Base-by-base conservation (phyloP, 2,888 invertebrate species). In the Uloborus plumipes region DNA sequence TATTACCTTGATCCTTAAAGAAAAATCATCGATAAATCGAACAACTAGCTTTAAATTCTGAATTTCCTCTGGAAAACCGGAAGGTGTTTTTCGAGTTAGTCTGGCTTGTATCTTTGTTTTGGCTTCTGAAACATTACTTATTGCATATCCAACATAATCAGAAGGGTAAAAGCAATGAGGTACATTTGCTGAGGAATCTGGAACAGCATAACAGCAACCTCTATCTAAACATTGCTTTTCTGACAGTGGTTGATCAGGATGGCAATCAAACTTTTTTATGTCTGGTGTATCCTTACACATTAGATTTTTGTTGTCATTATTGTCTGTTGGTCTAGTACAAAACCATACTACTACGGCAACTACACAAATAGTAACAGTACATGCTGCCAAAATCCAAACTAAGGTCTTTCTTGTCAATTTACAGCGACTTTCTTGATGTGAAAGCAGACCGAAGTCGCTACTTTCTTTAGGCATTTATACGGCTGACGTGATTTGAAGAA, bases 151-250 rank as follows among this genome's bases (percentile, higher is more conserved):
- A 13, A 18, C 16, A 61, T 82, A 84, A 53, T 84, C 66, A 4
- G 75, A 67, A 13, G 84, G 84, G 61, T 82, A 84, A 65, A 58
- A 84, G 53, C 84, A 84, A 62, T 78, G 75, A 16, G 84, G 84
- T 7, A 71, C 47, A 66, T 64, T 64, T 50, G 79, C 50, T 1
- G 64, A 31, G 18, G 16, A 15, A 18, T 64, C 55, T 39, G 49
- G 20, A 47, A 39, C n/a, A 7, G 13, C 50, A 49, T 66, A 84
- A 62, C 84, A 84, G 26, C 84, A 84, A 16, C 82, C 82, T n/a
- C 84, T 51, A 20, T 58, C 22, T 18, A 64, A 14, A 59, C 84
- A 84, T 7, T 53, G 22, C 13, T 61, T 16, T 62, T 82, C 62
- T 0, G 59, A 49, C n/a, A 66, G 69, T 18, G 50, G 53, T 20